Base-by-base conservation (phyloP, 1,140 invertebrate genomes). In the Drusus annulatus region DNA sequence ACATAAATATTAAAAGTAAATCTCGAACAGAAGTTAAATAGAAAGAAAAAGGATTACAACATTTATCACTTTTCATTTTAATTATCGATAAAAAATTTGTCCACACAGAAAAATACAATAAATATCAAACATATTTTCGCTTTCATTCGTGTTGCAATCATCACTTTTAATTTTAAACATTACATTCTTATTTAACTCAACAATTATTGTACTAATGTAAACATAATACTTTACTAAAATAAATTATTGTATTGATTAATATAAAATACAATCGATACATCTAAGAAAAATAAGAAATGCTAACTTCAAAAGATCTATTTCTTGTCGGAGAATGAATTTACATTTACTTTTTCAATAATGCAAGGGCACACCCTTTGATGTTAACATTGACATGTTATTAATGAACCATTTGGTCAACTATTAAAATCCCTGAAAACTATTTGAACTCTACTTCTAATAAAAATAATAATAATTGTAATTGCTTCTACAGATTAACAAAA, bases 181-280 rank as follows among this genome's bases (percentile, higher is more conserved):
- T 79, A 79, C 73, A 68, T 78, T 52, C 79, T 78, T 81, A 80
- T 78, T 79, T 75, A 65, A 79, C 79, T 83, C 76, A 83, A 83
- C 78, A 83, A 81, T 56, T 81, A 80, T 83, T 83, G 80, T 83
- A 83, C 82, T 83, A 83, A 77, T 71, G 60, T 83, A 83, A 83
- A 79, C 77, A 78, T 83, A 83, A 83, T 83, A 83, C 82, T 83
- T 78, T 81, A 74, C 82, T 83, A 83, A 60, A 83, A 83, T 83
- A 83, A 83, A 83, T 83, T 83, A 83, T 54, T 77, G 80, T 81
- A 80, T 79, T 81, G 62, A 82, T 63, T 78, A 71, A 76, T 68
- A 19, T 58, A 80, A 83, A 78, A 52, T 75, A 58, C 17, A 78
- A 68, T 65, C 21, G 28, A 78, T 36, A 73, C 28, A 54, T 71